Base-by-base conservation (phyloP, 2,888 invertebrate species). In the Rhingia rostrata region DNA sequence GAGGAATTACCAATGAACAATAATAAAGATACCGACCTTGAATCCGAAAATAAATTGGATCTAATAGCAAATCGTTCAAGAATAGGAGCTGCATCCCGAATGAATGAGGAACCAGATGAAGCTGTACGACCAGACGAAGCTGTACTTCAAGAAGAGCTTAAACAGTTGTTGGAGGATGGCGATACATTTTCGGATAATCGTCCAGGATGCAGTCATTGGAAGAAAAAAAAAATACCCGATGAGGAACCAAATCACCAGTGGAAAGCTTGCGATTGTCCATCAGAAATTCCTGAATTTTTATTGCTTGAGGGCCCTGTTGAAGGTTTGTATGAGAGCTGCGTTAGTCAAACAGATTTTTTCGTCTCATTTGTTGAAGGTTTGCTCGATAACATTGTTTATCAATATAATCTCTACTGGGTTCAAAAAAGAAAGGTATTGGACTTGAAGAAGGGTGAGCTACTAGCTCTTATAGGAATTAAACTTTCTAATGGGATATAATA, bases 261-360 rank as follows among this genome's bases (percentile, higher is more conserved):
- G 33, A 45, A 53, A 73, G 45, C 63, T 61, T 33, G 1, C 9
- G 53, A 43, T 43, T n/a, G 35, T 35, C 9, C n/a, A n/a, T 61
- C 51, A 72, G 35, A 37, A 12, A 61, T 72, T 53, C 53, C 53
- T 53, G 53, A 72, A 14, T 72, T 72, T 61, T 9, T 54, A 22
- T 73, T 54, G 14, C 54, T 43, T 6, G 54, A 47, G 14, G 51
- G 61, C 47, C 30, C 54, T 37, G 53, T 54, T 6, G 54, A 54
- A 14, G 33, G 6, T 6, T n/a, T 33, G 10, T n/a, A 32, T 51
- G 30, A 32, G 6, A 33, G n/a, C n/a, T n/a, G n/a, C n/a, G n/a
- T n/a, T n/a, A n/a, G n/a, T n/a, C n/a, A n/a, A n/a, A n/a, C n/a
- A 4, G 51, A 51, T 6, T 30, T 51, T 32, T 33, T 33, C n/a